Evolutionary conservation across 2,888 invertebrate genomes (phyloP).

Genomic region (Vesta saturnalis): DNA sequence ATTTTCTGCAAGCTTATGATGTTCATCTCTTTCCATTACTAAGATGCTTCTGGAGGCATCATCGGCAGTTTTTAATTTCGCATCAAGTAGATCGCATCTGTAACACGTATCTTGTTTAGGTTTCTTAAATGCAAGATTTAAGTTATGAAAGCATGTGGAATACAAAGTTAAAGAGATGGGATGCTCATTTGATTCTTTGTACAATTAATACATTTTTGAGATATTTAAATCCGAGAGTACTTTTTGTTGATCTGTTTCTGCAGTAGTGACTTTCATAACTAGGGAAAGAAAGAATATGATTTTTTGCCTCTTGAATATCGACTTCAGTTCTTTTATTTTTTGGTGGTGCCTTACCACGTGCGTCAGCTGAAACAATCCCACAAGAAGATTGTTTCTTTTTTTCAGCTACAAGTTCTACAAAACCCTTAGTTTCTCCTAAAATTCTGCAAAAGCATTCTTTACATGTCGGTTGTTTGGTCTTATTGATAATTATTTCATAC

Average conservation of each 20-base stretch:
- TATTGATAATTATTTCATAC: background rate
- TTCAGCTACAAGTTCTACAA: background rate
- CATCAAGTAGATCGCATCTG: background rate
- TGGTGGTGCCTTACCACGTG: background rate
- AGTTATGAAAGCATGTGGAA: background rate
- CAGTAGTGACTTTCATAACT: background rate
- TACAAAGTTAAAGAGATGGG: background rate
- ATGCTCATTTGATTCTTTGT: background rate
- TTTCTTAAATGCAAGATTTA: background rate
- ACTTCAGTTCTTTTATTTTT: background rate
- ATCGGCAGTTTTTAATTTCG: background rate
- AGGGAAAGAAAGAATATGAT: background rate
- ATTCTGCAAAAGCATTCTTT: background rate
- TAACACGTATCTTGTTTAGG: background rate
- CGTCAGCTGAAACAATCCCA: background rate
- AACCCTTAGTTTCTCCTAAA: background rate
- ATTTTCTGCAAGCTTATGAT: background rate
- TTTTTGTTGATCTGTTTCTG: background rate
- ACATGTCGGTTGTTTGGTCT: background rate
- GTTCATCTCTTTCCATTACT: background rate
- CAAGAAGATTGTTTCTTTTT: background rate
- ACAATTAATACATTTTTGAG: background rate
- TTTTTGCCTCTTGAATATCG: background rate
- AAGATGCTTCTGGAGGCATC: no score
- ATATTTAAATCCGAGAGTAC: background rate